Conservation (phyloP, 2,797 vertebrate species). For the Sebastes nivosus region DNA sequence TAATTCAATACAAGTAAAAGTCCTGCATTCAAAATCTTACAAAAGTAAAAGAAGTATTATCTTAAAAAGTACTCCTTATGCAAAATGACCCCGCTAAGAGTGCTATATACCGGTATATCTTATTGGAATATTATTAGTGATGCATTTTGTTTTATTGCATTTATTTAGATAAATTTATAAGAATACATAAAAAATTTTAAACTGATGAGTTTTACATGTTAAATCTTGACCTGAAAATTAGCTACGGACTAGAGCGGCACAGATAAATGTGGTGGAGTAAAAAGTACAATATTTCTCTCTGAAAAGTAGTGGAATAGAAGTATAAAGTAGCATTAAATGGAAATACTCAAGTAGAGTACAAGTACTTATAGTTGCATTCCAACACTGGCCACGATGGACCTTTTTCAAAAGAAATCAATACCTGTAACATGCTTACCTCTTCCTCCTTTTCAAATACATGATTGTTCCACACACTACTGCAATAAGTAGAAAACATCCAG, state of each 20-base stretch:
- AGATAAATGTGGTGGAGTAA: not conserved
- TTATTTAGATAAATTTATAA: not conserved
- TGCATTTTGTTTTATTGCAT: not conserved
- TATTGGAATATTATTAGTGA: not conserved
- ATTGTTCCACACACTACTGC: not conserved
- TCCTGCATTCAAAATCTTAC: too few relatives aligned
- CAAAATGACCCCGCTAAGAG: too few relatives aligned
- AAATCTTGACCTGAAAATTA: not conserved
- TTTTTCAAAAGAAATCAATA: not conserved
- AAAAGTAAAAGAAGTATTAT: too few relatives aligned
- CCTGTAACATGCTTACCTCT: slow-evolving; percentile 11
- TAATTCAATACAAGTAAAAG: too few relatives aligned
- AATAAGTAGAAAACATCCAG: slow-evolving; percentile 10
- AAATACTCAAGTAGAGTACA: not conserved
- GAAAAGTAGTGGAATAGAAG: not conserved
- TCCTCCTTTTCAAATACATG: not conserved
- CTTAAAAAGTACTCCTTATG: too few relatives aligned
- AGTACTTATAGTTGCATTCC: not conserved
- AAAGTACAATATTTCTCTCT: not conserved
- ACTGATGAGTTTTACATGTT: not conserved
- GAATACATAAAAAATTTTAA: not conserved
- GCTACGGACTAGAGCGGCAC: not conserved
- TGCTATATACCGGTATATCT: too few relatives aligned
- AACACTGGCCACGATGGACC: not conserved
- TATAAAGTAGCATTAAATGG: not conserved